These are phyloP conservation scores for Distichodus sexfasciatus DNA, from an alignment of 2,797 vertebrate genomes.

Conservation along the genomic window DNA sequence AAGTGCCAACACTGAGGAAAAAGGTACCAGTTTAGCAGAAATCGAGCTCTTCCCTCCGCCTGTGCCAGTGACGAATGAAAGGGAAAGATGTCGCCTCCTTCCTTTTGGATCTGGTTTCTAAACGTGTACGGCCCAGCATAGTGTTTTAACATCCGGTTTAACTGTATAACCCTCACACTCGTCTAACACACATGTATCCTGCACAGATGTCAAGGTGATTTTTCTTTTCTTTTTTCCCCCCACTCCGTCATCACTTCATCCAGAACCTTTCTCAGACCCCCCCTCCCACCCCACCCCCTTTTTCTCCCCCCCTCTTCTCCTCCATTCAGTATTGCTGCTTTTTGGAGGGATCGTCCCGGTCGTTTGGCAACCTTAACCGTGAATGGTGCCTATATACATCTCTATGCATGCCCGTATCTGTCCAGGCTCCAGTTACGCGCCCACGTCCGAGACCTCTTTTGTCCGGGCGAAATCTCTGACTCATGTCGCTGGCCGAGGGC, in stretches of 20 bases:
- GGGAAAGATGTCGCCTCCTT: conserved; percentile 38
- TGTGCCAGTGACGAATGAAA: conserved; percentile 26
- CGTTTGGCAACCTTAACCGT: not conserved
- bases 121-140: conserved; percentile 34
- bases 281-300: not conserved
- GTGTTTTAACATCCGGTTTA: conserved; percentile 12
- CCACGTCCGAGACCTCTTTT: conserved; percentile 3
- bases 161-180: conserved; percentile 24
- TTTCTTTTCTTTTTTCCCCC: not conserved
- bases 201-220: conserved; percentile 29
- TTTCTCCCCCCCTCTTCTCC: not conserved
- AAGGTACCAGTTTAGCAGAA: conserved; percentile 47
- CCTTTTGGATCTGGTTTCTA: conserved; percentile 34
- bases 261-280: too few relatives aligned
- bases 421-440: not conserved
- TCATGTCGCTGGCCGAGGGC: conserved; percentile 16
- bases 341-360: not conserved
- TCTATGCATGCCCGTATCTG: conserved; percentile 24
- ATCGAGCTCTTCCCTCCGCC: not conserved
- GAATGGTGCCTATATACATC: conserved; percentile 19
- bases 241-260: conserved; percentile 8
- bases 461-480: conserved; percentile 30
- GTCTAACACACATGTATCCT: conserved; percentile 30
- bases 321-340: conserved; percentile 3
- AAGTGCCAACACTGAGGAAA: conserved; percentile 20